Percentiles rank a stretch among this genome's conserved stretches.
phyloP scores from a whole-genome alignment of 2,797 vertebrate genomes.

The Molothrus aeneus region DNA sequence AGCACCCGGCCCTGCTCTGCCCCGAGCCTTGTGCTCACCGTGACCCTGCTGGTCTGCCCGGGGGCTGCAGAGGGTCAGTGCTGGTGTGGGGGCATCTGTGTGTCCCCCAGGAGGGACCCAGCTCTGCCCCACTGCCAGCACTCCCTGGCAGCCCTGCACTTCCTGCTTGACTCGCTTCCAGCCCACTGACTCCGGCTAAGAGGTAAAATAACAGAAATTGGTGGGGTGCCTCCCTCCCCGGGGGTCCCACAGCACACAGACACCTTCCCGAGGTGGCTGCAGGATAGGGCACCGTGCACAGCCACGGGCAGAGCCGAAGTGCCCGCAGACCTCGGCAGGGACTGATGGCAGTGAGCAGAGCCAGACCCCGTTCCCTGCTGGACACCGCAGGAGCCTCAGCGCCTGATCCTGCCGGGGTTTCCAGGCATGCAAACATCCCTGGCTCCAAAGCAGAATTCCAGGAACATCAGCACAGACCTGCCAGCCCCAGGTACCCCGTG shows the following conservation, averaged over 20 bases:
- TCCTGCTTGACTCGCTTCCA: fast-evolving
- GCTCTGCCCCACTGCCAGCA: background rate
- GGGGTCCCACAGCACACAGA: background rate
- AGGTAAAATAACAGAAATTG: fast-evolving
- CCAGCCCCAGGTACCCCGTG: fast-evolving
- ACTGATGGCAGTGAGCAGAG: fast-evolving
- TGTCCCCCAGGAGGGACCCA: fast-evolving
- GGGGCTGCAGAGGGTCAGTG: background rate
- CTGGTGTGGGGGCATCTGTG: background rate
- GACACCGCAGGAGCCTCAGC: fast-evolving
- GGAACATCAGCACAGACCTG: fast-evolving
- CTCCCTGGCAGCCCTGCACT: background rate
- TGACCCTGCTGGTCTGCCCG: fast-evolving
- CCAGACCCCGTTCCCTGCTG: background rate
- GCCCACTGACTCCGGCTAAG: fast-evolving
- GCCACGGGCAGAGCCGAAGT: fast-evolving
- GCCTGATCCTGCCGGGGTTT: background rate
- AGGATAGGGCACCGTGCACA: background rate
- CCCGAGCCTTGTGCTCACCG: fast-evolving
- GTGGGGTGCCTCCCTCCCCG: fast-evolving
- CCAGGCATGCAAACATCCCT: fast-evolving
- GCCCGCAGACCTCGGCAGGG: fast-evolving
- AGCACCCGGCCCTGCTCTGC: background rate
- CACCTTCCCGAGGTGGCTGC: background rate
- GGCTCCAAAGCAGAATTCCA: background rate